phyloP scores from a whole-genome alignment of 2,888 invertebrate genomes.

The Drosophila recens region DNA sequence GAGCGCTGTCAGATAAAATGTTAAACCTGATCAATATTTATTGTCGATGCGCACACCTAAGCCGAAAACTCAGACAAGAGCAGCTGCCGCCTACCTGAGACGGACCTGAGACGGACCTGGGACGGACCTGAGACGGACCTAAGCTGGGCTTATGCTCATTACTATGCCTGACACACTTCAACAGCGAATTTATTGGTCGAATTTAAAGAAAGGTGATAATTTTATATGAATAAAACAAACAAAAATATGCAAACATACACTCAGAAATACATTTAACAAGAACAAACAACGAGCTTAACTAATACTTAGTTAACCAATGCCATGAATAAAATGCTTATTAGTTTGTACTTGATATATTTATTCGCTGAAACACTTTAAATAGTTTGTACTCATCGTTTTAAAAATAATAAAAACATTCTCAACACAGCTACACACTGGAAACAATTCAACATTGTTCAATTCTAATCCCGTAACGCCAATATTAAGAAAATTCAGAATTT shows the following conservation, averaged over 20 bases:
- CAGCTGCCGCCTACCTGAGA: constrained; percentile 19
- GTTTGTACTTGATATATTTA: not conserved
- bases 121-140: constrained; percentile 20
- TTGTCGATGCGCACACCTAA: constrained; percentile 33
- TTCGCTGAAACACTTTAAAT: not conserved
- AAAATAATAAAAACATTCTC: constrained; percentile 5
- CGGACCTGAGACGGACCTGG: constrained; percentile 21
- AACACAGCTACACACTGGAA: constrained; percentile 11
- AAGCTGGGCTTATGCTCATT: constrained; percentile 52
- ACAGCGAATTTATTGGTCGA: constrained; percentile 32
- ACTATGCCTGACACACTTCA: constrained; percentile 64
- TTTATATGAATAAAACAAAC: constrained; percentile 9
- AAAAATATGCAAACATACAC: not conserved
- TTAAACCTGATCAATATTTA: constrained; percentile 60
- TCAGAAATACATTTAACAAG: not conserved
- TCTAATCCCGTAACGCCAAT: not conserved
- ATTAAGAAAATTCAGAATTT: constrained; percentile 5
- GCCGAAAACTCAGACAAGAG: constrained; percentile 1
- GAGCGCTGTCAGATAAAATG: constrained; percentile 47
- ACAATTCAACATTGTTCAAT: constrained; percentile 1
- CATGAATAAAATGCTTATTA: not conserved
- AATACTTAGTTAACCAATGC: not conserved
- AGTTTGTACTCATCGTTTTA: not conserved
- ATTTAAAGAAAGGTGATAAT: constrained; percentile 50
- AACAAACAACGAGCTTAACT: not conserved